Conservation (phyloP, 1,140 invertebrate species). For the Euborellia annulipes region DNA sequence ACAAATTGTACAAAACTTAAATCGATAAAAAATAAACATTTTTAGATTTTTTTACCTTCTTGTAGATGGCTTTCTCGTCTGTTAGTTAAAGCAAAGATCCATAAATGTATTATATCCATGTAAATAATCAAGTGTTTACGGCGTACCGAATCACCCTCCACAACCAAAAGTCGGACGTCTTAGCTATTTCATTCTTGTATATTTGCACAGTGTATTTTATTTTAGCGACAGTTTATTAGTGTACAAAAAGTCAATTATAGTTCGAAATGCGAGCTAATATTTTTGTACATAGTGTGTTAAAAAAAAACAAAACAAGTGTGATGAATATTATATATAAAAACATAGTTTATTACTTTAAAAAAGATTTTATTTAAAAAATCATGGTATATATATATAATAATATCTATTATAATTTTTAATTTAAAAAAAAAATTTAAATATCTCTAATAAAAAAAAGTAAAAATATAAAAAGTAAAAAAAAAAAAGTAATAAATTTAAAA, state of each 20-base stretch:
- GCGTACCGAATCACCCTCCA: not conserved
- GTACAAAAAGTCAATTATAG: conserved; percentile 36
- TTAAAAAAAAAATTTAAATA: conserved; percentile 29
- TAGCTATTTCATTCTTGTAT: conserved; percentile 12
- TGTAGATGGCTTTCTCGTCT: conserved; percentile 10
- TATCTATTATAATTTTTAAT: conserved; percentile 28
- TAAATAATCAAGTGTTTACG: conserved; percentile 5
- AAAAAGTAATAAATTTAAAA: no score
- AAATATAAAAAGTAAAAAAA: no score
- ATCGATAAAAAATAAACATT: conserved; percentile 15
- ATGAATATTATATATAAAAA: no score
- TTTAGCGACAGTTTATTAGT: conserved; percentile 20
- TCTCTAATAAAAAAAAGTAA: no score
- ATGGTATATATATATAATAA: conserved; percentile 27
- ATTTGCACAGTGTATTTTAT: conserved; percentile 21
- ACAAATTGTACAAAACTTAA: conserved; percentile 10
- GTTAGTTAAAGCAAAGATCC: conserved; percentile 10
- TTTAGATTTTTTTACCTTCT: conserved; percentile 10
- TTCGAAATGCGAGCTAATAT: conserved; percentile 28
- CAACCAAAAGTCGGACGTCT: not conserved
- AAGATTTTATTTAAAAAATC: conserved; percentile 5
- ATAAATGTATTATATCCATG: conserved; percentile 6
- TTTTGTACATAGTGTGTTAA: conserved; percentile 35
- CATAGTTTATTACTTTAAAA: no score
- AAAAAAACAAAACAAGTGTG: no score